Base-by-base conservation (phyloP, 2,113 vertebrate genomes). In the Cynopterus brachyotis region DNA sequence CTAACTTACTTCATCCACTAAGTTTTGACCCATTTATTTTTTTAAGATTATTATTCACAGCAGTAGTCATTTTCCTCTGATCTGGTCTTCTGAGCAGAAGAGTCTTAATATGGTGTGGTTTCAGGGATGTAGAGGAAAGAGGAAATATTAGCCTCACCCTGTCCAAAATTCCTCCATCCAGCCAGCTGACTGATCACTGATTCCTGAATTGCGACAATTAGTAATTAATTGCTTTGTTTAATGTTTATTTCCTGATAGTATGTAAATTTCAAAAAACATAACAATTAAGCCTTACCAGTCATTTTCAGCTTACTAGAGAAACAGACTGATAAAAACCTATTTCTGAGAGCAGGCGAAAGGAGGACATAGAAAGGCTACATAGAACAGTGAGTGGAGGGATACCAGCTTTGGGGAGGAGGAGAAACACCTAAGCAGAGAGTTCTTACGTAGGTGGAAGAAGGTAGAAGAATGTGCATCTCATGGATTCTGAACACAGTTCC, bases 221-320 rank as follows among this genome's bases (percentile, higher is more conserved):
- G 24, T 32, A 86, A 59, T 47, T 22, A 59, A 84, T 32, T 93
- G 19, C 47, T 67, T 76, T 28, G 1, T 45, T 37, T 73, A 57
- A 35, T 45, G 7, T 78, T 89, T 72, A 60, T 72, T 97, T 40
- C 50, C 20, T 69, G 28, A 19, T 83, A 67, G 69, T 75, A 84
- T 9, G 15, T 67, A 91, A n/a, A 91, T 91, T 95, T 93, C 67
- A 93, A 94, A 96, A 59, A 45, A 72, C 76, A 32, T 37, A 82
- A 37, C n/a, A 73, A 60, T 62, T 82, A 53, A 85, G 35, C 19
- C 24, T 79, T 37, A 72, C 0, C 19, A 79, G 32, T 55, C 40
- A 94, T 73, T 91, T 92, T 92, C 35, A 76, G 70, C 72, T 59
- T 57, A 62, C n/a, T n/a, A 75, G 24, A 81, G 64, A 85, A 47